Evolutionary conservation across 2,888 invertebrate species (phyloP).

Genomic region (Drosophila percnosoma): DNA sequence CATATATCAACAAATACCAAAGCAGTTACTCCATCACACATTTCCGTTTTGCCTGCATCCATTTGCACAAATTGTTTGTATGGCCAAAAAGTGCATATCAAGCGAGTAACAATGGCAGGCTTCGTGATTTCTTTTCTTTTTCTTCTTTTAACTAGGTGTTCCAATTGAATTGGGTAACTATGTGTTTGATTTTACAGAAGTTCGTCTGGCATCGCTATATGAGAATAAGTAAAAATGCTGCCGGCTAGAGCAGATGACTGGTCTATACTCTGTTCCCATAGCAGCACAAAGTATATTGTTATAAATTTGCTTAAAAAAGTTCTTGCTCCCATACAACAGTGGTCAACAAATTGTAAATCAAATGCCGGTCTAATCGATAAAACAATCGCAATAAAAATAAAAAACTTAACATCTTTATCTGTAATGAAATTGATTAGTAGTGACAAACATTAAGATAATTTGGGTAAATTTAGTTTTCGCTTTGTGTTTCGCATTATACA

Average conservation of each 20-base stretch:
- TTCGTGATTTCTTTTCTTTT: conserved; percentile 4
- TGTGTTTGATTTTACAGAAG: conserved; percentile 5
- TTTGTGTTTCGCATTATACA: background rate
- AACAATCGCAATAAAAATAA: background rate
- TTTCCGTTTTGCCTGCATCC: background rate
- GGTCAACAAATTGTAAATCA: background rate
- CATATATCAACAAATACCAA: background rate
- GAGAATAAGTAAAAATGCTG: background rate
- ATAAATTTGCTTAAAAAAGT: background rate
- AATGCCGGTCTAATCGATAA: background rate
- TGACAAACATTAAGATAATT: too few species aligned
- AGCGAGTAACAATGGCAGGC: conserved; percentile 10
- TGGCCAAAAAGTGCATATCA: conserved; percentile 21
- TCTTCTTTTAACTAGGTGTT: conserved; percentile 3
- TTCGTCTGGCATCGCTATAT: background rate
- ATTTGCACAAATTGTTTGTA: background rate
- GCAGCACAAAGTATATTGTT: background rate
- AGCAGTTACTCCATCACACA: background rate
- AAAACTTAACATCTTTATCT: background rate
- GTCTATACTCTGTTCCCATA: background rate
- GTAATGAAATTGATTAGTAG: background rate
- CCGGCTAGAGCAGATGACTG: background rate
- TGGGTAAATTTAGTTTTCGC: background rate
- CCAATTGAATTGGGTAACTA: conserved; percentile 9
- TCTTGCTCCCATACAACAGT: background rate